These are phyloP conservation scores for Echinometra lucunter DNA, from an alignment of 53 echinoderm and acorn worm species.

Conservation along the genomic window DNA sequence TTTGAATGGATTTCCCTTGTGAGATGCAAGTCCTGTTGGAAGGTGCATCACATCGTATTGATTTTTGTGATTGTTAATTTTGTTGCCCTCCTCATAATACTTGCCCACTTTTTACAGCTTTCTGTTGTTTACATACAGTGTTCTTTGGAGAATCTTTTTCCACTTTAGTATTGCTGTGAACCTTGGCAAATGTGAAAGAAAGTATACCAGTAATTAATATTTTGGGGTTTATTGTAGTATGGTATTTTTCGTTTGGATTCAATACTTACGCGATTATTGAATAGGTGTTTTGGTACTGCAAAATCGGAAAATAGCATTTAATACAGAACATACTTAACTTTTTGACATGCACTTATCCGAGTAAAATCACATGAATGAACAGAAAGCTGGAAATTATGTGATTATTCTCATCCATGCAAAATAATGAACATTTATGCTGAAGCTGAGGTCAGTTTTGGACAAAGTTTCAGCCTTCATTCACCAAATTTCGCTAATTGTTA, in stretches of 20 bases:
- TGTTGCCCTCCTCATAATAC: background rate
- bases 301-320: no score
- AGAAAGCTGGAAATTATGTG: no score
- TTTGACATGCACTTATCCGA: no score
- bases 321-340: no score
- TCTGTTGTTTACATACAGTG: background rate
- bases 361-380: no score
- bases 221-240: background rate
- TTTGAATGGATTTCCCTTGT: no score
- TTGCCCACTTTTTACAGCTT: background rate
- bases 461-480: background rate
- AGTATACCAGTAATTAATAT: background rate
- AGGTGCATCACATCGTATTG: background rate
- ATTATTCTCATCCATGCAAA: background rate
- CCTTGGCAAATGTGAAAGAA: background rate
- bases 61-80: background rate
- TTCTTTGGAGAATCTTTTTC: background rate
- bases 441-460: background rate
- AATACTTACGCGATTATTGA: no score
- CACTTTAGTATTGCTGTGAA: background rate
- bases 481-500: background rate
- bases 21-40: background rate
- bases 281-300: no score
- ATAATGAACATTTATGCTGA: background rate
- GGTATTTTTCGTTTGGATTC: background rate